Evolutionary conservation across 2,797 vertebrate genomes (phyloP).

Genomic region (Leuciscus waleckii): DNA sequence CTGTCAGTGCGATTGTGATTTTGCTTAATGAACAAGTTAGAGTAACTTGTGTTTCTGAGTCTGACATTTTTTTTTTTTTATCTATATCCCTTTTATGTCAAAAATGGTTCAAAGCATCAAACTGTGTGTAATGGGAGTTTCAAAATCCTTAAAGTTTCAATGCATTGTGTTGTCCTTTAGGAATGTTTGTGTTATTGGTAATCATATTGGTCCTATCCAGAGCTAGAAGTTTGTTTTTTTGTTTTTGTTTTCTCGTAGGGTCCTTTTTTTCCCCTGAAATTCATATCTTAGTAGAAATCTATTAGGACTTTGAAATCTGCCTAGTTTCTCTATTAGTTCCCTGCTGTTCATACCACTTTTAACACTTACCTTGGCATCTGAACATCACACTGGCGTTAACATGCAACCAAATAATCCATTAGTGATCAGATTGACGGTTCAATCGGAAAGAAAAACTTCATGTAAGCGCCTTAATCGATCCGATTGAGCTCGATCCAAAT

Average conservation of each 20-base stretch:
- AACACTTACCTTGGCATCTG: neutral
- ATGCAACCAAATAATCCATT: too few species aligned
- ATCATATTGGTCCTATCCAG: neutral
- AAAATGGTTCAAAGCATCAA: neutral
- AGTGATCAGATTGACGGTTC: too few species aligned
- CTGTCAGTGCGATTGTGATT: neutral
- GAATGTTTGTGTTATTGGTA: neutral
- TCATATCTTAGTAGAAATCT: neutral
- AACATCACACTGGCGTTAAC: too few species aligned
- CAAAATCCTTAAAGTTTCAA: neutral
- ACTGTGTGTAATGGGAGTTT: too few species aligned
- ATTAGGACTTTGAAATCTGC: neutral
- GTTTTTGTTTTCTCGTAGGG: accelerated
- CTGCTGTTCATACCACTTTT: neutral
- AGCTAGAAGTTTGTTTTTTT: neutral
- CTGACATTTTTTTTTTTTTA: too few species aligned
- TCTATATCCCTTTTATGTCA: neutral
- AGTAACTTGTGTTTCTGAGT: neutral
- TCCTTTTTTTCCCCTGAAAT: neutral
- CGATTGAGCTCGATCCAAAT: too few species aligned
- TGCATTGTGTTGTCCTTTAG: neutral
- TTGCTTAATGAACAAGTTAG: neutral
- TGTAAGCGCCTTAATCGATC: too few species aligned
- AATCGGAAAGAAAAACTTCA: too few species aligned
- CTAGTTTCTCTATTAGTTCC: neutral